Evolutionary conservation across 2,113 vertebrate species (phyloP), one percentile per base, ranked within the genome.

Genomic region (Plecotus auritus): DNA sequence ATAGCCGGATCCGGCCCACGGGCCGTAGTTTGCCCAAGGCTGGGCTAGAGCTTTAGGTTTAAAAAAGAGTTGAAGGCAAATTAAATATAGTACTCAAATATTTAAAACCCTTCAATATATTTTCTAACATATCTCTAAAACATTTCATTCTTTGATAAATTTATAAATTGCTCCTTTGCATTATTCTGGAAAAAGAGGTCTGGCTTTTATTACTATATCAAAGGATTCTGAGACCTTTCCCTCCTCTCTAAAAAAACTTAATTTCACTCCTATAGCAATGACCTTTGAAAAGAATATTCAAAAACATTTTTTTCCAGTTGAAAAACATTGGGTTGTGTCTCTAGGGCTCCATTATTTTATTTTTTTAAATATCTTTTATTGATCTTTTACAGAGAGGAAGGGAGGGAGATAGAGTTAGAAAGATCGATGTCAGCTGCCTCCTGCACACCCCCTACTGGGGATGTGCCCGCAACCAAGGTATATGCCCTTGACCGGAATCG

Each of bases 101-200:
- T 51, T 70, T 66, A 86, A 69, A 26, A 49, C 4, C 10, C 18
- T 49, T 73, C 54, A 64, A 59, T 49, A 40, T 35, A 80, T 45
- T 76, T 92, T 86, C 20, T 45, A 82, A 66, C 9, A 54, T 30
- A 42, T 54, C 14, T 76, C 66, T 88, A 74, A 61, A 93, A 59
- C 20, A 88, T n/a, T 59, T 90, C n/a, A 88, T 82, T 86, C 17
- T 90, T 66, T 85, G 10, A 45, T 93, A 85, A 77, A 91, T 20
- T 78, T 49, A 4, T 84, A 95, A 88, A 49, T 85, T 74, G 76
- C 61, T 64, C 45, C 22, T 86, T 78, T 90, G 14, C 1, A 85
- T 56, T 93, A 81, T 89, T 73, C n/a, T 85, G 45, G 30, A 87
- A 30, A 88, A 89, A 83, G 70, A 91, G 59, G 93, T 70, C 49